A percentile compares a stretch with the other conserved stretches of the same genome.
Conservation (phyloP, 2,797 vertebrate species). For the Euphonia xanthogaster region DNA sequence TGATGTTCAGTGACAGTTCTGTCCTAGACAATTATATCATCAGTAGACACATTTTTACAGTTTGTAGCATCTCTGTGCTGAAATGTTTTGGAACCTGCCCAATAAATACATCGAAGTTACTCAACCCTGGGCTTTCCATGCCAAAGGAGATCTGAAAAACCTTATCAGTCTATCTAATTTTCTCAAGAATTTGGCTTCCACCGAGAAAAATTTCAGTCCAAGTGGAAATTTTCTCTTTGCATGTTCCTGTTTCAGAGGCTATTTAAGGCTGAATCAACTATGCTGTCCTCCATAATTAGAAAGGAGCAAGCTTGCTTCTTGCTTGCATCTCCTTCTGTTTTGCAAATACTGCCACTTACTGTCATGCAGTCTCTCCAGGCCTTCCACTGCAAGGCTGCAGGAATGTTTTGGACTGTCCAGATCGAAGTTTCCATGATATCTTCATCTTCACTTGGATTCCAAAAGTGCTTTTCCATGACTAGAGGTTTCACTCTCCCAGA, state of each 20-base stretch:
- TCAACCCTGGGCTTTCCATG: slow-evolving; percentile 9
- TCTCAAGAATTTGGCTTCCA: slow-evolving; percentile 38
- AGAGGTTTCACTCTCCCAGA: not conserved
- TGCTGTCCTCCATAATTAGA: not conserved
- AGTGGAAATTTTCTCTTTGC: slow-evolving; percentile 21
- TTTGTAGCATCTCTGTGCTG: slow-evolving; percentile 12
- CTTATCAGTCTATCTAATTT: slow-evolving; percentile 16
- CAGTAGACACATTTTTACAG: slow-evolving; percentile 10
- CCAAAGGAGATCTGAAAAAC: slow-evolving; percentile 26
- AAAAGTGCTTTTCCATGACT: slow-evolving; percentile 3
- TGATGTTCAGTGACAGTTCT: slow-evolving; percentile 14
- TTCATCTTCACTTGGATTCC: slow-evolving; percentile 43
- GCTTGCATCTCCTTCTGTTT: slow-evolving; percentile 21
- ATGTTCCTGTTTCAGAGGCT: not conserved
- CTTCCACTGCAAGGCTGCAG: slow-evolving; percentile 5
- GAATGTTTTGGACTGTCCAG: not conserved
- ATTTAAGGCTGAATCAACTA: slow-evolving; percentile 29
- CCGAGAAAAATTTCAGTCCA: slow-evolving; percentile 9
- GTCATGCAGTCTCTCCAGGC: not conserved
- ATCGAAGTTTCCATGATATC: slow-evolving; percentile 41
- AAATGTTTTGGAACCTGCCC: slow-evolving; percentile 14
- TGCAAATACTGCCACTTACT: slow-evolving; percentile 43
- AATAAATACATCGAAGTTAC: not conserved
- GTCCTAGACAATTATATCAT: slow-evolving; percentile 27
- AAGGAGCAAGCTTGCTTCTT: not conserved